Evolutionary conservation across 1,140 invertebrate genomes (phyloP), one percentile per base, ranked within the genome.

Genomic region (Matsumurasca onukii): DNA sequence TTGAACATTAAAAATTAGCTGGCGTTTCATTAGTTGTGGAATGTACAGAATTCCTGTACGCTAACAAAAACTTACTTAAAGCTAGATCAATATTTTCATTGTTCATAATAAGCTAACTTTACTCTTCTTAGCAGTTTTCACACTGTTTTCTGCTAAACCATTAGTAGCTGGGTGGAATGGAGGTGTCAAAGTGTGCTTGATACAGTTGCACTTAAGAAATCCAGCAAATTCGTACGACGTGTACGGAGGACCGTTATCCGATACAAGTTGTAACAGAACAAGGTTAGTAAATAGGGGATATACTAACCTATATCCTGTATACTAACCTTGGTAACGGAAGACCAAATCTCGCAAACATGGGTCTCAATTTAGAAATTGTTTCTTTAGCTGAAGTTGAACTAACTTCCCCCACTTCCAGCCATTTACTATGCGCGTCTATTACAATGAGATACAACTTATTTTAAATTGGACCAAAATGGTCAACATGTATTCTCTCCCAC

Each of bases 351-450:
- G 49, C 49, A 52, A 52, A 52, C 20, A 52, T 5, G 3, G 12
- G 20, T 15, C 20, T 22, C 49, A 52, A 52, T 52, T 52, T 52
- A 17, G 20, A 52, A 52, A 52, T 63, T 1, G 61, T 63, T 34
- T 63, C 29, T 31, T 31, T 63, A 63, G 61, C 2, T 31, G 27
- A 30, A 31, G 61, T 63, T 12, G 61, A 63, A 20, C 30, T 31
- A 20, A 63, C 25, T 20, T 63, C 61, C 34, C 34, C 48, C 49
- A 66, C 22, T 49, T 66, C 64, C 39, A 66, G 17, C 45, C 65
- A 51, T n/a, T 67, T 67, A 20, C 48, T 52, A 67, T 52, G 48
- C n/a, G 48, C 65, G 55, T 67, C 65, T 30, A 52, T n/a, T 1
- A 67, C 55, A n/a, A 67, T n/a, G 2, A 52, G 29, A 29, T 51